Base-by-base conservation (phyloP, 2,888 invertebrate species). In the Cylloceria caligata region DNA sequence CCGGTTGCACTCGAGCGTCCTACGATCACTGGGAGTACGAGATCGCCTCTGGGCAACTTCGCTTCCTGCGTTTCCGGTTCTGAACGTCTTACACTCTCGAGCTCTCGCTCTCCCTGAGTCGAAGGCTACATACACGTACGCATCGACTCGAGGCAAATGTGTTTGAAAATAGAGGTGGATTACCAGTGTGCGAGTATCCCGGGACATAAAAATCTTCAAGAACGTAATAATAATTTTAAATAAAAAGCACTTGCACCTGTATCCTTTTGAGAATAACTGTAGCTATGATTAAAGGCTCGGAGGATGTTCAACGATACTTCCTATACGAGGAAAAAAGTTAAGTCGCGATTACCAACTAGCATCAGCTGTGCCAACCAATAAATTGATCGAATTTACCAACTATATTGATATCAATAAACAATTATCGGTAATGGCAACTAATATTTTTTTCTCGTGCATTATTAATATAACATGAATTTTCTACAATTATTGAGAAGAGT, bases 11-110 rank as follows among this genome's bases (percentile, higher is more conserved):
- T 69, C n/a, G 74, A 55, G 19, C 34, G 65, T 42, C 57, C 52
- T 39, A 78, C 73, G 74, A 82, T 71, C 76, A 34, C 36, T 42
- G 24, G 19, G 21, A 74, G 73, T 55, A 52, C 73, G 42, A 80
- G 77, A 78, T 62, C 47, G 77, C 84, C 83, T 49, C 39, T 77
- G 57, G 85, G 84, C 81, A 78, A 81, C 72, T 78, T 83, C 81
- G 80, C 78, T 86, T 86, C 86, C 86, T 85, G 84, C 83, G 83
- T 86, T 86, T 86, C 86, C 86, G 86, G 86, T 86, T 86, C 76
- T 73, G 65, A 69, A 81, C 80, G 75, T 65, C 77, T 81, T 52
- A 36, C 62, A 16, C 16, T 36, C 65, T 71, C 57, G 49, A 42
- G 69, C 57, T 55, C 73, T 69, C 45, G 34, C 65, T 57, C 79